These are phyloP conservation scores for Cryptocephalus primarius DNA, from an alignment of 2,888 invertebrate genomes.

Conservation along the genomic window DNA sequence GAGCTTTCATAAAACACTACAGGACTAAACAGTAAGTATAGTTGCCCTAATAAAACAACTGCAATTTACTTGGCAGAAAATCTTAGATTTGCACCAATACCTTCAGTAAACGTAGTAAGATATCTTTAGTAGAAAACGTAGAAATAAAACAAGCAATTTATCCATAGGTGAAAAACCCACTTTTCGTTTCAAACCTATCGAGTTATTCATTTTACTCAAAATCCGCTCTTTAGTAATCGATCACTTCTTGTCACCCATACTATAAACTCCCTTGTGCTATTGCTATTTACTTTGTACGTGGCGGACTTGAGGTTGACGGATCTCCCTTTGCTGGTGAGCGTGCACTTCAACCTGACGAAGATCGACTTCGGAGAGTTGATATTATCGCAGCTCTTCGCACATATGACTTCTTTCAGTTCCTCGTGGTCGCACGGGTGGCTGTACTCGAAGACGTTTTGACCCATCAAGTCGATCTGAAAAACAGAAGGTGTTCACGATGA, in stretches of 20 bases:
- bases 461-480: slow-evolving; percentile 87
- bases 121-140: too few relatives aligned
- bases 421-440: slow-evolving; percentile 93
- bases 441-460: slow-evolving; percentile 88
- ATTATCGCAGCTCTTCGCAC: slow-evolving; percentile 35
- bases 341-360: slow-evolving; percentile 84
- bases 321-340: slow-evolving; percentile 87
- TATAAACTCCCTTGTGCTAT: neutral
- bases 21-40: too few relatives aligned
- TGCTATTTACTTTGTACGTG: slow-evolving; percentile 70
- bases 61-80: too few relatives aligned
- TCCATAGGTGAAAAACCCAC: too few relatives aligned
- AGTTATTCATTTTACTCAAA: too few relatives aligned
- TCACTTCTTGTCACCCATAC: neutral
- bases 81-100: too few relatives aligned
- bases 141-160: too few relatives aligned
- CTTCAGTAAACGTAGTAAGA: too few relatives aligned
- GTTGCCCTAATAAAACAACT: too few relatives aligned
- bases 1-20: too few relatives aligned
- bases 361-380: slow-evolving; percentile 46
- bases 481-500: neutral
- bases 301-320: slow-evolving; percentile 93
- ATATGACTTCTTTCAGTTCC: slow-evolving; percentile 61
- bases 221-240: too few relatives aligned
- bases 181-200: too few relatives aligned